phyloP scores from a whole-genome alignment of 2,888 invertebrate genomes.

The Horisme vitalbata region DNA sequence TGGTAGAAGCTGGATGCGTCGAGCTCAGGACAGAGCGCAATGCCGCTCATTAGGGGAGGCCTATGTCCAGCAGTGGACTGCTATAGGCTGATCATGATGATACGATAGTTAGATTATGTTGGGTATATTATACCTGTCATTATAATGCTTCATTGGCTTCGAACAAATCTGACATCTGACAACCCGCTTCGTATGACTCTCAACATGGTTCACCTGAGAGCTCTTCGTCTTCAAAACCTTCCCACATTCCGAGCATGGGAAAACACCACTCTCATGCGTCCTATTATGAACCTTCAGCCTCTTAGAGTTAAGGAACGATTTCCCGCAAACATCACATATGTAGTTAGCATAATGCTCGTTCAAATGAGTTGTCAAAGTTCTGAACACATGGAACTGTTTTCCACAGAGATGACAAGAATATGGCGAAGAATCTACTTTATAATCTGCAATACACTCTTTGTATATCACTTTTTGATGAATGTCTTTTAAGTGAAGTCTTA shows the following conservation, averaged over 20 bases:
- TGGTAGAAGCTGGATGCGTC: no score
- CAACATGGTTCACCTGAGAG: slow-evolving; percentile 65
- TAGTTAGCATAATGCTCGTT: slow-evolving; percentile 77
- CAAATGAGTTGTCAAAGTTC: slow-evolving; percentile 68
- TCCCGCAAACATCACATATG: slow-evolving; percentile 77
- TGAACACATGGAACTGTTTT: slow-evolving; percentile 64
- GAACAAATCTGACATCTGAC: slow-evolving; percentile 69
- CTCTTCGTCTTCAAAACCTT: slow-evolving; percentile 65
- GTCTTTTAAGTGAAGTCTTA: slow-evolving; percentile 57
- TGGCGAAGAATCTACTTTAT: slow-evolving; percentile 61
- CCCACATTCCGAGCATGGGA: slow-evolving; percentile 60
- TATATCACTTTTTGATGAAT: slow-evolving; percentile 59
- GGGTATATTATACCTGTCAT: slow-evolving; percentile 43
- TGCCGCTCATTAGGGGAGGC: no score
- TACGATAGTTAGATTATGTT: no score
- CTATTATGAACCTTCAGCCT: slow-evolving; percentile 74
- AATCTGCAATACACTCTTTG: slow-evolving; percentile 69
- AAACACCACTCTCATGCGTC: slow-evolving; percentile 70
- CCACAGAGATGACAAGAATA: slow-evolving; percentile 64
- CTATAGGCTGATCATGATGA: no score
- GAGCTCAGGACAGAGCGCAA: no score
- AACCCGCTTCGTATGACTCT: slow-evolving; percentile 62
- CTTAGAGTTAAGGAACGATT: slow-evolving; percentile 74
- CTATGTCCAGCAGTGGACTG: no score
- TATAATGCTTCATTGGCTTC: slow-evolving; percentile 72